Evolutionary conservation across 2,113 vertebrate genomes (phyloP), one percentile per base, ranked within the genome.

Genomic region (Rallus limicola): DNA sequence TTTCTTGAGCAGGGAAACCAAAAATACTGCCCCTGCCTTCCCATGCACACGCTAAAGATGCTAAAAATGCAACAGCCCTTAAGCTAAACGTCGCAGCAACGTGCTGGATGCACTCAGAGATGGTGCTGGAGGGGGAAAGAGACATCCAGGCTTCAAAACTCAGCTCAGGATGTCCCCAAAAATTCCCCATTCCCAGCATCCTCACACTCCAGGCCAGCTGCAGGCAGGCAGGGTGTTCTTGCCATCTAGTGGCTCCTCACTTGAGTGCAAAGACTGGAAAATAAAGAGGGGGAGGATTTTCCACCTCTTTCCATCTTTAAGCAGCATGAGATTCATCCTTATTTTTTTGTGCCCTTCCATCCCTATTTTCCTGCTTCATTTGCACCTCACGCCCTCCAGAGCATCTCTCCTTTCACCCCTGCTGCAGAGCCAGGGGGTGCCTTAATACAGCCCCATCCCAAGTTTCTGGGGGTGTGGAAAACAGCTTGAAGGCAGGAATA

Each of bases 21-120:
- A 36, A 24, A 18, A 8, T 19, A 18, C 44, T 36, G 34, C n/a
- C 55, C 17, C 71, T 38, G 36, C 14, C 24, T 29, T 52, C 17
- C 75, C 68, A 12, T 0, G 7, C 19, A 6, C n/a, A 2, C 1
- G 0, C 19, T 9, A 14, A 8, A 82, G 77, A 11, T 0, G 0
- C 16, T 36, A 48, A 82, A 79, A 75, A 31, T 0, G 2, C 60
- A 31, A 4, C 48, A 70, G 10, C 48, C 28, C 56, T 2, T 2
- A 53, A 55, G 38, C 23, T 26, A 11, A 58, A 20, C 2, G 15
- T 79, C 7, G 0, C 67, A 25, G 17, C 34, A 5, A 33, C 2
- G 38, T 5, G 38, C 31, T 67, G 53, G 53, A 23, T 21, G 46
- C 11, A 2, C 46, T 55, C 65, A 16, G 38, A 60, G 28, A 8